Conservation (phyloP, 1,140 invertebrate species). For the Drosophila pachea region DNA sequence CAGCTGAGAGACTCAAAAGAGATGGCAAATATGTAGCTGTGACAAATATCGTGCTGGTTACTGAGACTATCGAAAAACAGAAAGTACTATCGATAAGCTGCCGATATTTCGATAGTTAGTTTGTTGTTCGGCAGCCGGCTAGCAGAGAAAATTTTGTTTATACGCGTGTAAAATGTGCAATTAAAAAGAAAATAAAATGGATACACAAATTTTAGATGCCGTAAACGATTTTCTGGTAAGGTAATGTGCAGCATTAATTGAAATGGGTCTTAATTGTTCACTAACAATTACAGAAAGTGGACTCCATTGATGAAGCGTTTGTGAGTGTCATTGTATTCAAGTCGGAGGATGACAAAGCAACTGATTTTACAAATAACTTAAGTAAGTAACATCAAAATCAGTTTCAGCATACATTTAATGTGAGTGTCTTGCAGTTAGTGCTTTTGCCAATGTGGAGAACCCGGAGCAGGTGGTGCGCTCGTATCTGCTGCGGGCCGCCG, state of each 20-base stretch:
- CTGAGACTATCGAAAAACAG: conserved; percentile 2
- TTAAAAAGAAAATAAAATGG: conserved; percentile 50
- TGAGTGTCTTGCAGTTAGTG: conserved; percentile 71
- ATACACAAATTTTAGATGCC: conserved; percentile 66
- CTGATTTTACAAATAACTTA: conserved; percentile 83
- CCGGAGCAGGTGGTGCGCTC: conserved; percentile 85
- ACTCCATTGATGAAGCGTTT: conserved; percentile 92
- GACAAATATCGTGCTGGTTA: background rate
- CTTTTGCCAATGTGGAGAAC: conserved; percentile 82
- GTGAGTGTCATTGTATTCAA: conserved; percentile 90
- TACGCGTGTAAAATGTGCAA: conserved; percentile 40
- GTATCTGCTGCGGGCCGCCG: conserved; percentile 85
- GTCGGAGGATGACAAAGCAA: conserved; percentile 84
- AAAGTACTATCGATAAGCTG: background rate
- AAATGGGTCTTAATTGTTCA: too few species aligned
- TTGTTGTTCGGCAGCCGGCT: conserved; percentile 1
- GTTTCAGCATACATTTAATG: background rate
- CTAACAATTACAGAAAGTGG: conserved; percentile 83
- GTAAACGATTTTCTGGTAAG: conserved; percentile 73
- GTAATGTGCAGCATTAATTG: background rate
- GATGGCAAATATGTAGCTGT: background rate
- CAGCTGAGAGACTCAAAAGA: conserved; percentile 14
- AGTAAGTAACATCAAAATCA: conserved; percentile 32
- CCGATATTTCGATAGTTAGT: conserved; percentile 2
- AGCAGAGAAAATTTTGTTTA: conserved; percentile 34